A percentile compares a stretch with the other conserved stretches of the same genome.
Conservation (phyloP, 2,113 vertebrate species). For the Polyodon spathula region DNA sequence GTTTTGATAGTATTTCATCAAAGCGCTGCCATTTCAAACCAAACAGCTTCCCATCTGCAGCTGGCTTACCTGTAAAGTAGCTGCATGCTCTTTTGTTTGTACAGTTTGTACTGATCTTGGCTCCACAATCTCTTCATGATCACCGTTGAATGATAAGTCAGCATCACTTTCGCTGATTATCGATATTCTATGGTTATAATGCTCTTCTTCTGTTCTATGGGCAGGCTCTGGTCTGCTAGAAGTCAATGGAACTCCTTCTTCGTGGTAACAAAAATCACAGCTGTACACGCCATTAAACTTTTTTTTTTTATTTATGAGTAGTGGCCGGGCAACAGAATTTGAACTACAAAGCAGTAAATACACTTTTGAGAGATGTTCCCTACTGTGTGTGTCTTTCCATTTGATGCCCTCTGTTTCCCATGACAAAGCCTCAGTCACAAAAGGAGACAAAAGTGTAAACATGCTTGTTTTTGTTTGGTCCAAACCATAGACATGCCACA, state of each 20-base stretch:
- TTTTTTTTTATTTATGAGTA: conserved; percentile 20
- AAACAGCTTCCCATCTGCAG: no score
- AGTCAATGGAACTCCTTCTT: conserved; percentile 9
- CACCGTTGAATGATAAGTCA: no score
- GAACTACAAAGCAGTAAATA: conserved; percentile 21
- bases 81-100: no score
- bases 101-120: no score
- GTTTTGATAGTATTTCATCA: no score
- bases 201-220: conserved; percentile 10
- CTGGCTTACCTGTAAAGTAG: no score
- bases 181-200: no score
- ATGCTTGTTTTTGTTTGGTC: conserved; percentile 6
- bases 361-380: conserved; percentile 9
- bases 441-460: conserved; percentile 18
- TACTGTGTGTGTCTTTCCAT: conserved; percentile 6
- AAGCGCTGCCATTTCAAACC: no score
- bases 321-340: conserved; percentile 20
- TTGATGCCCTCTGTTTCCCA: not conserved
- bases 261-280: conserved; percentile 23
- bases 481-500: no score
- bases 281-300: conserved; percentile 22
- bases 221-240: conserved; percentile 6
- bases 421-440: conserved; percentile 10
- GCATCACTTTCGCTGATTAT: no score
- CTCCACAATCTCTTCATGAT: no score